These are phyloP conservation scores for Omphaloscelis lunosa DNA, from an alignment of 2,888 invertebrate species.

Conservation along the genomic window DNA sequence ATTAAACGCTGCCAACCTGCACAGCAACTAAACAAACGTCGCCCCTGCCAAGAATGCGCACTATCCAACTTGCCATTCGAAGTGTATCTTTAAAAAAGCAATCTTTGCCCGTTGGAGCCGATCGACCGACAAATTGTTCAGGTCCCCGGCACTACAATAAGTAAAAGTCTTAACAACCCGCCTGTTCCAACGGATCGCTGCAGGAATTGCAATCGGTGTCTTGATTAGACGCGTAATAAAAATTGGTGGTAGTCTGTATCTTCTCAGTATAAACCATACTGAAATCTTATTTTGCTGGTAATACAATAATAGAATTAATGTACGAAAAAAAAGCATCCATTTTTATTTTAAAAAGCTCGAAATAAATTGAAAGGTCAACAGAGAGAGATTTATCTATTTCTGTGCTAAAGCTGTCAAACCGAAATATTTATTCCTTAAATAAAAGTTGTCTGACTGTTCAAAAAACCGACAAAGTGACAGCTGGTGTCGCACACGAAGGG, in stretches of 20 bases:
- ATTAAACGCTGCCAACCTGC: constrained; percentile 25
- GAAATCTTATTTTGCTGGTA: constrained; percentile 17
- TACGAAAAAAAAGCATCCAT: too few relatives aligned
- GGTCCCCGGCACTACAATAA: constrained; percentile 61
- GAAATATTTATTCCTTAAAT: too few relatives aligned
- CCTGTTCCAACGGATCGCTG: constrained; percentile 55
- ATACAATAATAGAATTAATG: neutral
- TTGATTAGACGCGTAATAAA: constrained; percentile 69
- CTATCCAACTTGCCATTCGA: constrained; percentile 34
- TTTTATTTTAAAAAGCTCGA: too few relatives aligned
- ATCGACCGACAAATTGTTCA: constrained; percentile 67
- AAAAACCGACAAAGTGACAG: too few relatives aligned
- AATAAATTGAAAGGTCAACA: too few relatives aligned
- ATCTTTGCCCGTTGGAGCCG: constrained; percentile 54
- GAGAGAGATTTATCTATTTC: too few relatives aligned
- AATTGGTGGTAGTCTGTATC: constrained; percentile 34
- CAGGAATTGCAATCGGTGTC: constrained; percentile 68
- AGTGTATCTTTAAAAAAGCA: constrained; percentile 62
- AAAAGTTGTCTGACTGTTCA: too few relatives aligned
- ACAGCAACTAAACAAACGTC: constrained; percentile 40
- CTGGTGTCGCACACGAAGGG: too few relatives aligned
- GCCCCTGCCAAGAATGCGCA: constrained; percentile 43
- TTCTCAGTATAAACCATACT: too few relatives aligned
- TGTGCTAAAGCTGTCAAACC: too few relatives aligned
- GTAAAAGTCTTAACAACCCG: constrained; percentile 68